Evolutionary conservation across 2,113 vertebrate genomes (phyloP).

Genomic region (Silurus meridionalis): DNA sequence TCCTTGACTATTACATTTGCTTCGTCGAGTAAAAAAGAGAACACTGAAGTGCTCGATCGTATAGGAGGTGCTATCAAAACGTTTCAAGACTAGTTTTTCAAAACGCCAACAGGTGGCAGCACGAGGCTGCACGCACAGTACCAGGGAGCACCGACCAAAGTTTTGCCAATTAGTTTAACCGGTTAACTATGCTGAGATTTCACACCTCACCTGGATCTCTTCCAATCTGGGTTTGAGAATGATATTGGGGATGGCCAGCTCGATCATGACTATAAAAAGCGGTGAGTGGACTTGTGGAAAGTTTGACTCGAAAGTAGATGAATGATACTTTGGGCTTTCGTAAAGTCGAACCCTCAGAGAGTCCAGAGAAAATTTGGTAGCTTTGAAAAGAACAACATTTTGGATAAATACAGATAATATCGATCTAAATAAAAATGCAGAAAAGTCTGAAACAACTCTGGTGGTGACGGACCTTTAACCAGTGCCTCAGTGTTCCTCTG

Average conservation of each 20-base stretch:
- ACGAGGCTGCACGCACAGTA: too few relatives aligned
- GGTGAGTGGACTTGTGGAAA: constrained; percentile 59
- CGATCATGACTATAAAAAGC: constrained; percentile 74
- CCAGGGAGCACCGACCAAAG: too few relatives aligned
- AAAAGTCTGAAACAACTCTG: background rate
- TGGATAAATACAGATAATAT: too few relatives aligned
- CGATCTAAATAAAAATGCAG: too few relatives aligned
- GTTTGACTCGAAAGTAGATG: constrained; percentile 45
- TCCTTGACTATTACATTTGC: too few relatives aligned
- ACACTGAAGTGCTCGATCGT: too few relatives aligned
- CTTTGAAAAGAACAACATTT: constrained; percentile 58
- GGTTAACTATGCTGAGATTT: too few relatives aligned
- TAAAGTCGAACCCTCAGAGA: constrained; percentile 70
- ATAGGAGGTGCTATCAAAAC: too few relatives aligned
- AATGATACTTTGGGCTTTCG: constrained; percentile 60
- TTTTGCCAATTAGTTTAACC: too few relatives aligned
- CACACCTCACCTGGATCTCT: constrained; percentile 75
- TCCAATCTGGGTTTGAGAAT: constrained; percentile 78
- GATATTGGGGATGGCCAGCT: constrained; percentile 79
- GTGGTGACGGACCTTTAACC: constrained; percentile 74
- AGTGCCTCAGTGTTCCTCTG: constrained; percentile 80
- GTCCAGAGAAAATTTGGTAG: constrained; percentile 74
- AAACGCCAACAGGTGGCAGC: too few relatives aligned
- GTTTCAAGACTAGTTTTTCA: too few relatives aligned
- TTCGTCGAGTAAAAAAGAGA: too few relatives aligned